Conservation (phyloP, 2,797 vertebrate genomes). For the Channallabes apus region DNA sequence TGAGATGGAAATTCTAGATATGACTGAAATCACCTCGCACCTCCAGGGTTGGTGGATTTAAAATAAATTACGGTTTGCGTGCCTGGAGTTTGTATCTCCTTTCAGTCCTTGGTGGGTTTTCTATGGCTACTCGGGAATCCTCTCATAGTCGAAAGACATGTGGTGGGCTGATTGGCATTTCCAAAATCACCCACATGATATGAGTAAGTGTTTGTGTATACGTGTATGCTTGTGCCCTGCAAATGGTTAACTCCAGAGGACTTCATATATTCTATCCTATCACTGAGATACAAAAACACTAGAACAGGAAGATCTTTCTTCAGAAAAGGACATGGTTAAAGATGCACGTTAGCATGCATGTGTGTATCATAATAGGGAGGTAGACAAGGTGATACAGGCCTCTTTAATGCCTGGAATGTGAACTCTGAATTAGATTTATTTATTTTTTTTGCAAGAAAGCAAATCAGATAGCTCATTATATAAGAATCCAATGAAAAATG, state of each 20-base stretch:
- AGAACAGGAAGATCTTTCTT: background rate
- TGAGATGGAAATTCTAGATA: background rate
- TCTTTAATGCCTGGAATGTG: background rate
- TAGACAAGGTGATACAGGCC: background rate
- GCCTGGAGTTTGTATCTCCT: too few relatives aligned
- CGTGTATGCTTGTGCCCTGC: too few relatives aligned
- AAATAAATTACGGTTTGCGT: too few relatives aligned
- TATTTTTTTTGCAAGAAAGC: background rate
- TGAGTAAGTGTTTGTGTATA: too few relatives aligned
- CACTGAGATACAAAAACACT: background rate
- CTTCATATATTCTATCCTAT: background rate
- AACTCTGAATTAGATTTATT: background rate
- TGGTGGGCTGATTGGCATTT: too few relatives aligned
- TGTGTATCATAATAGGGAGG: background rate
- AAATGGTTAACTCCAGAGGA: too few relatives aligned
- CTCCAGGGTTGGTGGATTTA: too few relatives aligned
- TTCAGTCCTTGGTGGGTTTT: too few relatives aligned
- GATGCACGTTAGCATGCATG: background rate
- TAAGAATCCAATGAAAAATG: slow-evolving; percentile 45
- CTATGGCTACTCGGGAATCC: too few relatives aligned
- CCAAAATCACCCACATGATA: too few relatives aligned
- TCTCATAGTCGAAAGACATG: too few relatives aligned
- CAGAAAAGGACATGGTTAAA: background rate
- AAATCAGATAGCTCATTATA: slow-evolving; percentile 26
- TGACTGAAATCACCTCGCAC: too few relatives aligned